Conservation (phyloP, 2,797 vertebrate genomes). For the Alca torda region DNA sequence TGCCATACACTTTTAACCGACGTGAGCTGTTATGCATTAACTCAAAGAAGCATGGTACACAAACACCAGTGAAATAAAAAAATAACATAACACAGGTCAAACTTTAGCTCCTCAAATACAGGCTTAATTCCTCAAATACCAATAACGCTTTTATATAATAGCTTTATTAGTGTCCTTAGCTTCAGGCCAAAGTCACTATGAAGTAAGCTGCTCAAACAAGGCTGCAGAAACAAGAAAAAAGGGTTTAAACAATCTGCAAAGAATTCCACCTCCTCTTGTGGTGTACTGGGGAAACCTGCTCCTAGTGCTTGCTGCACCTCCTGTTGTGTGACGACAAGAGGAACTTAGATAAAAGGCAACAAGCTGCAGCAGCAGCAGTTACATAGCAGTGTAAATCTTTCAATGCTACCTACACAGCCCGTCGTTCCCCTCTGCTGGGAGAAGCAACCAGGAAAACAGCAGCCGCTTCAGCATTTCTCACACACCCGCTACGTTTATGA, state of each 20-base stretch:
- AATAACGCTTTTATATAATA: neutral
- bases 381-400: neutral
- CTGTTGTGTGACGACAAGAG: neutral
- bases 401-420: neutral
- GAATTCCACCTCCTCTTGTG: neutral
- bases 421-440: neutral
- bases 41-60: neutral
- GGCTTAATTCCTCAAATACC: conserved; percentile 5
- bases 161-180: neutral
- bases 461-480: neutral
- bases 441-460: neutral
- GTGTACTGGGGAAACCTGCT: neutral
- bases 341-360: neutral
- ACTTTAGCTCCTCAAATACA: conserved; percentile 2
- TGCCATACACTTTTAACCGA: neutral
- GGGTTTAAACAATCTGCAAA: neutral
- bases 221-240: neutral
- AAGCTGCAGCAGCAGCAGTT: neutral
- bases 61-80: conserved; percentile 43
- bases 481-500: neutral
- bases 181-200: neutral
- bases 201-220: neutral
- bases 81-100: neutral
- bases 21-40: conserved; percentile 3
- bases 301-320: neutral